Conservation (phyloP, 2,888 invertebrate genomes). For the Dorcus parallelipipedus region DNA sequence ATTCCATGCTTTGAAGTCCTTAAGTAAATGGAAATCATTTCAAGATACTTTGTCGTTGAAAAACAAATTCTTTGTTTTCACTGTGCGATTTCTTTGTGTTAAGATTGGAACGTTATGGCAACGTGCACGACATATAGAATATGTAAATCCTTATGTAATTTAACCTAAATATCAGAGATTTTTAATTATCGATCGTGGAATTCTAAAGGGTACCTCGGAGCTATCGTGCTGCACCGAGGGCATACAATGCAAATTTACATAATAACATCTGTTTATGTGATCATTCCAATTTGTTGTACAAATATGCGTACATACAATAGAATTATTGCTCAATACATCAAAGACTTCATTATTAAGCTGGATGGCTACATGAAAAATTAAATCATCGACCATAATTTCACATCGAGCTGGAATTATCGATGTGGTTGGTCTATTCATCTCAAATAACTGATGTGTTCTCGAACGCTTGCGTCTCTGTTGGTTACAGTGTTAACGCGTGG, state of each 20-base stretch:
- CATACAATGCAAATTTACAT: slow-evolving; percentile 17
- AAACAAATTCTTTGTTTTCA: too few relatives aligned
- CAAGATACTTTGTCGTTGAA: too few relatives aligned
- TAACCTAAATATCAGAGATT: slow-evolving; percentile 1
- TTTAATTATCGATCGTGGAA: slow-evolving; percentile 1
- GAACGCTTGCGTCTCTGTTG: background rate
- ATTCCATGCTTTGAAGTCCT: too few relatives aligned
- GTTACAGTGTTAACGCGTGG: background rate
- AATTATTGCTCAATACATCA: slow-evolving; percentile 10
- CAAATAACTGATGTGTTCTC: background rate
- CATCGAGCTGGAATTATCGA: background rate
- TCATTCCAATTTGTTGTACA: slow-evolving; percentile 20
- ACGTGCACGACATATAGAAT: background rate
- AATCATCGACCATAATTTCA: background rate
- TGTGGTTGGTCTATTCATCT: slow-evolving; percentile 1
- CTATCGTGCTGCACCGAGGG: background rate
- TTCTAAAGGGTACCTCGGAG: background rate
- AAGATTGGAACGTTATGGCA: background rate
- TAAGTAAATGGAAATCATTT: too few relatives aligned
- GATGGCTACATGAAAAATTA: background rate
- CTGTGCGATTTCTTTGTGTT: too few relatives aligned
- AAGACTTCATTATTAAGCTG: background rate
- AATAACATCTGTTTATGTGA: slow-evolving; percentile 25
- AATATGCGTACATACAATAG: slow-evolving; percentile 17
- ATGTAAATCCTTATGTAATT: background rate